A percentile compares a stretch with the other conserved stretches of the same genome.
phyloP scores from a whole-genome alignment of 1,140 invertebrate genomes.

The Plodia interpunctella region DNA sequence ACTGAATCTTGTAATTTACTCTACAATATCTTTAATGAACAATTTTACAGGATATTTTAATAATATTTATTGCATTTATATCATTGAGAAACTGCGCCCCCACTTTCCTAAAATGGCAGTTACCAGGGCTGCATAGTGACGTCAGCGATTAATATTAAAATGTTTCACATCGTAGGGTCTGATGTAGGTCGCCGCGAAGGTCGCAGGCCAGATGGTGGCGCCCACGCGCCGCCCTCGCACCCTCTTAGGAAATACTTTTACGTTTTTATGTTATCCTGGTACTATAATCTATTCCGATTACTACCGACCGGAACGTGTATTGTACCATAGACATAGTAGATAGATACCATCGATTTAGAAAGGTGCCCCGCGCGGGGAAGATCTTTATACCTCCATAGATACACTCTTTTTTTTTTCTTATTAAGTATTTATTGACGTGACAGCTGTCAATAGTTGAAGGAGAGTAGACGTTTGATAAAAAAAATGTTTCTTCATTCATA shows the following conservation, averaged over 20 bases:
- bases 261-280: constrained; percentile 11
- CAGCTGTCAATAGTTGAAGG: no score
- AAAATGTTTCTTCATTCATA: no score
- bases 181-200: constrained; percentile 30
- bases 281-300: neutral
- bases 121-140: constrained; percentile 15
- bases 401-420: no score
- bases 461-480: no score
- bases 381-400: no score
- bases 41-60: no score
- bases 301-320: neutral
- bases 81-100: constrained; percentile 1
- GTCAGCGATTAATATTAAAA: constrained; percentile 26
- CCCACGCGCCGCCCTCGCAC: constrained; percentile 31
- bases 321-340: no score
- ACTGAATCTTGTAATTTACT: no score
- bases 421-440: no score
- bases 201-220: constrained; percentile 29
- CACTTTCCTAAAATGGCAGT: neutral
- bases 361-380: no score
- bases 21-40: no score
- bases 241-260: constrained; percentile 22
- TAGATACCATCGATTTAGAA: no score
- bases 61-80: neutral
- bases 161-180: constrained; percentile 15